These are phyloP conservation scores for Cyphotilapia sp. DNA, from an alignment of 2,113 vertebrate species.

Conservation along the genomic window DNA sequence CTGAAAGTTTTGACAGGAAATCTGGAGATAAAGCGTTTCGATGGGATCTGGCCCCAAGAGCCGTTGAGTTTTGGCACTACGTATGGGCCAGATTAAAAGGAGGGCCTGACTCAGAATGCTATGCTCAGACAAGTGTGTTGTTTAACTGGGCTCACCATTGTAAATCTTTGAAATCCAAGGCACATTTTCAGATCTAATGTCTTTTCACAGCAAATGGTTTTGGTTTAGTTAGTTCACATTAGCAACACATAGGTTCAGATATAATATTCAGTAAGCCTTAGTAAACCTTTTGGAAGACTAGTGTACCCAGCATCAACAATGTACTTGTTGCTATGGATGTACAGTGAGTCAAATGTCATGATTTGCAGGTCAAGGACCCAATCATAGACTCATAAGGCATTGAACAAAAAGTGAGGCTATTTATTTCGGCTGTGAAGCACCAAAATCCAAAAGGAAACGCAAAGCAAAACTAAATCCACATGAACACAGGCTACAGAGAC, in stretches of 20 bases:
- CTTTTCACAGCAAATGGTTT: slow-evolving; percentile 5
- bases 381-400: not conserved
- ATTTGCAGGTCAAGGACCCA: not conserved
- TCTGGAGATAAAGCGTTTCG: slow-evolving; percentile 34
- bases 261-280: not conserved
- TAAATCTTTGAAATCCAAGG: slow-evolving; percentile 14
- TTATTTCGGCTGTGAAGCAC: not conserved
- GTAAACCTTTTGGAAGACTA: not conserved
- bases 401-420: not conserved
- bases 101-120: not conserved
- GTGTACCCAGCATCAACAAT: not conserved
- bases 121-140: slow-evolving; percentile 39
- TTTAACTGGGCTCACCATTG: slow-evolving; percentile 16
- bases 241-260: not conserved
- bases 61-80: not conserved
- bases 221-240: not conserved
- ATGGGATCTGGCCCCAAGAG: slow-evolving; percentile 43
- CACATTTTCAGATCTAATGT: not conserved
- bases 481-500: not conserved
- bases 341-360: not conserved
- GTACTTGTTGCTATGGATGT: not conserved
- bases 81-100: slow-evolving; percentile 32
- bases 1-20: slow-evolving; percentile 34
- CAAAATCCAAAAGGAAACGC: not conserved
- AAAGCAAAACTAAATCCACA: not conserved